Evolutionary conservation across 1,140 invertebrate genomes (phyloP).

Genomic region (Acromyrmex echinatior): DNA sequence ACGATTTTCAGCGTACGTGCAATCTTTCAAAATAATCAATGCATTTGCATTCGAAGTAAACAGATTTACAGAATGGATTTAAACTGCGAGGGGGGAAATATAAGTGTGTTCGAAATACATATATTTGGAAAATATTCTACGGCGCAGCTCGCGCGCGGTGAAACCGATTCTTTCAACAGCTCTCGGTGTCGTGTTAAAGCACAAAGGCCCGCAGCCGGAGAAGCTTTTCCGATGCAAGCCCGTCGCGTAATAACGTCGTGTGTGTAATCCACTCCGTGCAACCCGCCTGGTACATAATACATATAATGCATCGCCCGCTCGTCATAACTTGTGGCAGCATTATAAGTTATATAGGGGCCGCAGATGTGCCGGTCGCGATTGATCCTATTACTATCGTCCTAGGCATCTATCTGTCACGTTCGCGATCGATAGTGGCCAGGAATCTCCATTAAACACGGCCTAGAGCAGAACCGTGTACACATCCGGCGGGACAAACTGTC

Average conservation of each 20-base stretch:
- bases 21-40: conserved; percentile 3
- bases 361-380: conserved; percentile 69
- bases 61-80: neutral
- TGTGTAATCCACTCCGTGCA: conserved; percentile 42
- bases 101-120: neutral
- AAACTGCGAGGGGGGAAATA: neutral
- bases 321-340: conserved; percentile 56
- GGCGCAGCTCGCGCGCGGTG: neutral
- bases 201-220: neutral
- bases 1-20: neutral
- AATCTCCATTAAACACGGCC: conserved; percentile 64
- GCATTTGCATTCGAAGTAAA: conserved; percentile 4
- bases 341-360: conserved; percentile 65
- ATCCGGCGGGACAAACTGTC: conserved; percentile 27
- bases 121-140: conserved; percentile 18
- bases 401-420: conserved; percentile 64
- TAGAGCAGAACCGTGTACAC: conserved; percentile 51
- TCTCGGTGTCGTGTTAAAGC: conserved; percentile 7
- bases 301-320: conserved; percentile 35
- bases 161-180: conserved; percentile 35
- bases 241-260: conserved; percentile 45
- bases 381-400: conserved; percentile 69
- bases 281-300: conserved; percentile 52
- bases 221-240: conserved; percentile 41
- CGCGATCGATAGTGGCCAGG: conserved; percentile 62